Conservation (phyloP, 2,888 invertebrate genomes). For the Polietes domitor region DNA sequence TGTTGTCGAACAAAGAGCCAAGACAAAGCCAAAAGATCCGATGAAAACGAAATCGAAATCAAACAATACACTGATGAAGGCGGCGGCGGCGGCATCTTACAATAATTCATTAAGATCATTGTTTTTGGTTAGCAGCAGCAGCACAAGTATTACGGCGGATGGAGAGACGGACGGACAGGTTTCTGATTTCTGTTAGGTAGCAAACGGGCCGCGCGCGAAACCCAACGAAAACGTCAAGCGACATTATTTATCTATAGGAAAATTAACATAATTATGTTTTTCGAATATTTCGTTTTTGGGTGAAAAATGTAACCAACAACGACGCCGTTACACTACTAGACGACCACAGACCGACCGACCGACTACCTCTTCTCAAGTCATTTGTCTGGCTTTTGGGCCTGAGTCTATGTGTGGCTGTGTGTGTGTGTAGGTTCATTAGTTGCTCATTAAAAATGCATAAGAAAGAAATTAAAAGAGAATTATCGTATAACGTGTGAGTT, state of each 20-base stretch:
- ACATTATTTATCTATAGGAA: slow-evolving; percentile 39
- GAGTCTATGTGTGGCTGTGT: slow-evolving; percentile 11
- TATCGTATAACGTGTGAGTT: neutral
- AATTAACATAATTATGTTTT: slow-evolving; percentile 77
- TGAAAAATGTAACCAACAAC: neutral
- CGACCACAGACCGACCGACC: no score
- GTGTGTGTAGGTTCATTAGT: slow-evolving; percentile 65
- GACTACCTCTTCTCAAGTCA: slow-evolving; percentile 1
- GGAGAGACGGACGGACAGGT: neutral
- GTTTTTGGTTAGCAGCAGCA: slow-evolving; percentile 42
- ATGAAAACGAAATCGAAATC: slow-evolving; percentile 23
- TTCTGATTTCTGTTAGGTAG: slow-evolving; percentile 19
- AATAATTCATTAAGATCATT: slow-evolving; percentile 66
- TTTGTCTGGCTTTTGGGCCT: neutral
- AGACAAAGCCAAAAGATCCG: neutral
- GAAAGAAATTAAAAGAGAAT: slow-evolving; percentile 46
- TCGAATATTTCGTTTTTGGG: slow-evolving; percentile 44
- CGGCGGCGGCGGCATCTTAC: slow-evolving; percentile 57
- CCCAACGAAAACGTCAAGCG: slow-evolving; percentile 16
- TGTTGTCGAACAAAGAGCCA: slow-evolving; percentile 15
- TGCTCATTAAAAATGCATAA: slow-evolving; percentile 75
- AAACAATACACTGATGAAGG: slow-evolving; percentile 33
- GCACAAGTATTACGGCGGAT: slow-evolving; percentile 5
- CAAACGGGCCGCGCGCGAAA: neutral
- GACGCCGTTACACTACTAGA: neutral